These are phyloP conservation scores for Stictocephala bisonia DNA, from an alignment of 2,888 invertebrate genomes.

Conservation along the genomic window DNA sequence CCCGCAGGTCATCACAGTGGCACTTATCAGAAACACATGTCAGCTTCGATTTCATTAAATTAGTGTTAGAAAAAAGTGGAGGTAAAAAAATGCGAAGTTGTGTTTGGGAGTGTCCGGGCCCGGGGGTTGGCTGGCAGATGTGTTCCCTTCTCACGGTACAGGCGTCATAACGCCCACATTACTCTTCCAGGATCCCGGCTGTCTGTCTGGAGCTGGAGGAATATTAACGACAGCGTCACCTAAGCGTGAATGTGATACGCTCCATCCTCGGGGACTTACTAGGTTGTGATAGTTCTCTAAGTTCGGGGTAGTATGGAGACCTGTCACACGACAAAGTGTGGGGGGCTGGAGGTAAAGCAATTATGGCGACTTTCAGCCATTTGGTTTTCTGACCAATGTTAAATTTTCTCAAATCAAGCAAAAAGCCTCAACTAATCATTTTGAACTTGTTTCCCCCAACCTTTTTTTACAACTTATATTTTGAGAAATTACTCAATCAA, in stretches of 20 bases:
- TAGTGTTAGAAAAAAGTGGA: constrained; percentile 3
- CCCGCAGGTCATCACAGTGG: constrained; percentile 1
- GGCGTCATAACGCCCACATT: constrained; percentile 26
- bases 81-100: not conserved
- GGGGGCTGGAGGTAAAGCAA: no score
- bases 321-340: no score
- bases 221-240: constrained; percentile 42
- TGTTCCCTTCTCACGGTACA: constrained; percentile 1
- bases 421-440: no score
- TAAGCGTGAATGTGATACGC: constrained; percentile 37
- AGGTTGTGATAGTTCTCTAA: no score
- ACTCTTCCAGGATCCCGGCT: constrained; percentile 43
- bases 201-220: constrained; percentile 9
- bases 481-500: no score
- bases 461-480: no score
- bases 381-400: no score
- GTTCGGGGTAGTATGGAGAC: no score
- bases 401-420: no score
- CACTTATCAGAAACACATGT: constrained; percentile 22
- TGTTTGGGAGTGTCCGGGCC: not conserved
- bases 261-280: no score
- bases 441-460: no score
- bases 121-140: constrained; percentile 10
- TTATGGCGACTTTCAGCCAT: no score
- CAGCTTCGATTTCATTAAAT: constrained; percentile 31